Conservation (phyloP, 1,140 invertebrate genomes). For the Schlechtendalia chinensis region DNA sequence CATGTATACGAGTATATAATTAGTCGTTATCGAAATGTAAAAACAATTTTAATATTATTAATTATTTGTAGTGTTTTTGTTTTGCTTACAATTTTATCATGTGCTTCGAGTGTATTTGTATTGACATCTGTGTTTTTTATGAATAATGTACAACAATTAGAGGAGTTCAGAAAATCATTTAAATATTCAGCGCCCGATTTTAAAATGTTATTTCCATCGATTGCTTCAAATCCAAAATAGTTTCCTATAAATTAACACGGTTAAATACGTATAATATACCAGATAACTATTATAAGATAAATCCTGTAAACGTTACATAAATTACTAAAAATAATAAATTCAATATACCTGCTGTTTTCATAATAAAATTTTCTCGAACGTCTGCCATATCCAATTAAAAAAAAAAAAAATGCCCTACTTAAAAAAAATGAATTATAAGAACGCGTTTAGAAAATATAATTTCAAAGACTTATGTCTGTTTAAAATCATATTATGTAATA, state of each 20-base stretch:
- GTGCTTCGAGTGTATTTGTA: neutral
- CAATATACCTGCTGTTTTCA: slow-evolving; percentile 32
- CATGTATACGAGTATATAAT: neutral
- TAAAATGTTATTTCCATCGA: neutral
- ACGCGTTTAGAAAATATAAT: no score
- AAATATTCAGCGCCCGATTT: slow-evolving; percentile 25
- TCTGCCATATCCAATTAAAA: slow-evolving; percentile 12
- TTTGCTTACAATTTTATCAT: slow-evolving; percentile 21
- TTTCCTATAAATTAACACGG: neutral
- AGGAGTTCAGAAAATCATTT: slow-evolving; percentile 1
- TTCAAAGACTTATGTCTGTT: no score
- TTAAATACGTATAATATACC: neutral
- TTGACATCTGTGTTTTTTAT: neutral
- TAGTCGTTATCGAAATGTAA: no score
- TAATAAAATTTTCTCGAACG: slow-evolving; percentile 11
- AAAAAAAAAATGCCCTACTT: no score
- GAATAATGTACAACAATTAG: slow-evolving; percentile 14
- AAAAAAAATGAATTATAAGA: no score
- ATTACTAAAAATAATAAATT: neutral
- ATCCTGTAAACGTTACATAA: no score
- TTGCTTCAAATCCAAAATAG: neutral
- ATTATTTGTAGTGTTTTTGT: neutral
- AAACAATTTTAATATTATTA: no score
- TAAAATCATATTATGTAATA: no score
- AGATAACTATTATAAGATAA: no score